Evolutionary conservation across 2,113 vertebrate genomes (phyloP), one percentile per base, ranked within the genome.

Genomic region (Orientallactaga bullata): DNA sequence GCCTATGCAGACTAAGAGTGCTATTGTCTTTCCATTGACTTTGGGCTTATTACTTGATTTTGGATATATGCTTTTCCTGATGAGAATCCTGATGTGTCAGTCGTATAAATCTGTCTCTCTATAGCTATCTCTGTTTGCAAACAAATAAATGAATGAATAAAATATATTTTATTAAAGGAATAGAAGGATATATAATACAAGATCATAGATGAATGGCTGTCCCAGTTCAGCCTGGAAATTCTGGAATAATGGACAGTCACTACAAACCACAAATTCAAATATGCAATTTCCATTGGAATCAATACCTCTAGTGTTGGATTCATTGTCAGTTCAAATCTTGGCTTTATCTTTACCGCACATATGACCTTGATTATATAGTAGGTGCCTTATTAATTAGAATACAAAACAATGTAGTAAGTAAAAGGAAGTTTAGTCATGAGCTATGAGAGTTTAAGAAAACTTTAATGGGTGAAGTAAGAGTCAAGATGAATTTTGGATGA

Each of bases 311-410:
- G n/a, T 7, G 82, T 60, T 58, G 37, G 51, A 39, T 51, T 91
- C 30, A 63, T 77, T 91, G 8, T 87, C 24, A 91, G 71, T 55
- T 86, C 32, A 81, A 74, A 83, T 63, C 10, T 8, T 90, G n/a
- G 20, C 21, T 71, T 89, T 81, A n/a, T 69, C 17, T 4, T 47
- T 89, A 73, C 65, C 4, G 55, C 4, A 30, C 66, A 23, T 23
- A 21, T 88, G 51, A 28, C 9, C 4, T 30, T 26, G 26, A 10
- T 26, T 15, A 39, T 32, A 63, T 0, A 60, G 21, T 51, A 82
- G n/a, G 13, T 65, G 15, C 9, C 65, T 37, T 87, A 7, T n/a
- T 61, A 88, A 51, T 65, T 13, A 35, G 35, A 51, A 18, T 80
- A 30, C 26, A 47, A 89, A 72, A 5, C 16, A 26, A 8, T 21